These are phyloP conservation scores for Saguinus imperator DNA, from an alignment of 2,113 vertebrate species.

Conservation along the genomic window DNA sequence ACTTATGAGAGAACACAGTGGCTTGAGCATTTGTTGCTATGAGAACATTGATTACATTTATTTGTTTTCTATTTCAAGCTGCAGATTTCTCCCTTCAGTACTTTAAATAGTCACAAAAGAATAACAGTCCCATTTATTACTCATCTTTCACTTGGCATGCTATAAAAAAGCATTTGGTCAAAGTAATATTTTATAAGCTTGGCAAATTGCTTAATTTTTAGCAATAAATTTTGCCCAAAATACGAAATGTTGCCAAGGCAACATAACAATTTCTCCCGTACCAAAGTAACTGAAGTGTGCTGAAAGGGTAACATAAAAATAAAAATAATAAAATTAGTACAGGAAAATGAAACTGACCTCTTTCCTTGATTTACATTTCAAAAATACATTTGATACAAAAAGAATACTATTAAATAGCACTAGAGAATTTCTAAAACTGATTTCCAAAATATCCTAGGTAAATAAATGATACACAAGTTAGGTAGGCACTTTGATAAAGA, in stretches of 20 bases:
- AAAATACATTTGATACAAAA: not conserved
- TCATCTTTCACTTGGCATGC: constrained; percentile 9
- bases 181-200: constrained; percentile 35
- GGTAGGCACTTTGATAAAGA: not conserved
- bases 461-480: not conserved
- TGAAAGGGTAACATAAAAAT: not conserved
- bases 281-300: not conserved
- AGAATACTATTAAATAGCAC: not conserved
- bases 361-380: not conserved
- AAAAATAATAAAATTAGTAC: not conserved
- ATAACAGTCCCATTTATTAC: constrained; percentile 55
- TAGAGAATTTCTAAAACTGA: not conserved
- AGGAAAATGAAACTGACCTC: not conserved
- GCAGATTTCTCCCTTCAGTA: constrained; percentile 43
- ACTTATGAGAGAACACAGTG: constrained; percentile 1
- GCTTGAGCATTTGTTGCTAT: constrained; percentile 68
- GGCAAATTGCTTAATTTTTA: not conserved
- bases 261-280: not conserved
- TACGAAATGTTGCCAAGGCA: constrained; percentile 33
- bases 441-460: not conserved
- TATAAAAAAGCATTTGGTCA: not conserved
- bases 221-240: not conserved
- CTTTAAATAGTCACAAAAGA: constrained; percentile 71
- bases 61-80: constrained; percentile 70
- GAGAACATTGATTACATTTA: constrained; percentile 73